These are phyloP conservation scores for Hafferia zeledoni DNA, from an alignment of 2,797 vertebrate genomes.

Conservation along the genomic window DNA sequence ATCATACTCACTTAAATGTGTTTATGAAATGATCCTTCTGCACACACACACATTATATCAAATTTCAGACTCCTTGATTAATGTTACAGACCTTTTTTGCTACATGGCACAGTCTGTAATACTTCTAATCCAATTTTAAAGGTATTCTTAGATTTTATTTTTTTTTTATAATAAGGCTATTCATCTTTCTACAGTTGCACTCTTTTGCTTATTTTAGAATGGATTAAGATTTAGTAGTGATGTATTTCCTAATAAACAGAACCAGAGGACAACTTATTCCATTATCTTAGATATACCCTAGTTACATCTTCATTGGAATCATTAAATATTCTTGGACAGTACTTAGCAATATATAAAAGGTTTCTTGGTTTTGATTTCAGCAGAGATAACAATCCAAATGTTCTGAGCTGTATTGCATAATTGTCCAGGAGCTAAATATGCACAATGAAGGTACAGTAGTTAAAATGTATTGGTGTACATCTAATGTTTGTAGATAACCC, in stretches of 20 bases:
- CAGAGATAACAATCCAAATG: slow-evolving; percentile 47
- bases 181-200: not conserved
- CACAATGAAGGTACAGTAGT: slow-evolving; percentile 18
- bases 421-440: slow-evolving; percentile 57
- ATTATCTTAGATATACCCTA: not conserved
- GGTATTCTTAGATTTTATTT: slow-evolving; percentile 29
- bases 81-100: slow-evolving; percentile 14
- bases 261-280: not conserved
- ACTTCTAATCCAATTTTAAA: slow-evolving; percentile 46
- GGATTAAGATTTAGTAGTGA: slow-evolving; percentile 37
- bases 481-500: slow-evolving; percentile 56
- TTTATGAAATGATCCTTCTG: slow-evolving; percentile 42
- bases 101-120: slow-evolving; percentile 17
- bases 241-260: slow-evolving; percentile 35
- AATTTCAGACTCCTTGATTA: slow-evolving; percentile 47
- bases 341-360: slow-evolving; percentile 19
- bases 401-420: slow-evolving; percentile 59
- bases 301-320: not conserved
- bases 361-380: slow-evolving; percentile 41
- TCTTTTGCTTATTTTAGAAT: slow-evolving; percentile 18
- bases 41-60: slow-evolving; percentile 27
- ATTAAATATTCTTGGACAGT: not conserved
- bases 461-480: slow-evolving; percentile 39
- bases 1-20: slow-evolving; percentile 59
- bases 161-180: slow-evolving; percentile 18